Evolutionary conservation across 2,888 invertebrate species (phyloP).

Genomic region (Trachelus troglodyta): DNA sequence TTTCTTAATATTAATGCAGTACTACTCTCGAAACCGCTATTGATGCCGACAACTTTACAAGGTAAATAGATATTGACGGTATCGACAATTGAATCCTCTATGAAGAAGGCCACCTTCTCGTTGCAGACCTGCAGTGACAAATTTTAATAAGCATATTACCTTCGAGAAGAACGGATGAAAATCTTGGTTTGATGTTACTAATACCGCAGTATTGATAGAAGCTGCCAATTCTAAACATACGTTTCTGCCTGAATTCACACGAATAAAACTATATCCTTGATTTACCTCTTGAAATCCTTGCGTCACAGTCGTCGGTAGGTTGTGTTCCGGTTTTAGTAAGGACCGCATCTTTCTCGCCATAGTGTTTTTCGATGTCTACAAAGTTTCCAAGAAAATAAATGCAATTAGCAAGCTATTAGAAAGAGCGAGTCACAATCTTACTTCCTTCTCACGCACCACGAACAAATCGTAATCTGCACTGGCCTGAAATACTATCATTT

Average conservation of each 20-base stretch:
- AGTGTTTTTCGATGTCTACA: conserved; percentile 31
- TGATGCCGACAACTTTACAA: conserved; percentile 40
- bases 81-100: conserved; percentile 36
- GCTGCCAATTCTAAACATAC: too few species aligned
- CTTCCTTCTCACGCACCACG: conserved; percentile 29
- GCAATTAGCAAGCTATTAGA: too few species aligned
- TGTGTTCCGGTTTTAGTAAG: conserved; percentile 31
- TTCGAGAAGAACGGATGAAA: too few species aligned
- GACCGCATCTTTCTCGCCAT: conserved; percentile 30
- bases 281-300: conserved; percentile 44
- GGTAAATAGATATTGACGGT: conserved; percentile 29
- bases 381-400: conserved; percentile 1
- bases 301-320: conserved; percentile 34
- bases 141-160: neutral
- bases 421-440: too few species aligned
- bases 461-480: conserved; percentile 46
- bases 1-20: conserved; percentile 41
- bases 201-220: too few species aligned
- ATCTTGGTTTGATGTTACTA: too few species aligned
- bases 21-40: conserved; percentile 41
- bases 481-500: conserved; percentile 39
- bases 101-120: conserved; percentile 44
- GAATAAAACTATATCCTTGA: too few species aligned
- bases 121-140: conserved; percentile 41
- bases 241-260: too few species aligned